Evolutionary conservation across 2,113 vertebrate genomes (phyloP).

Genomic region (Manacus vitellinus): DNA sequence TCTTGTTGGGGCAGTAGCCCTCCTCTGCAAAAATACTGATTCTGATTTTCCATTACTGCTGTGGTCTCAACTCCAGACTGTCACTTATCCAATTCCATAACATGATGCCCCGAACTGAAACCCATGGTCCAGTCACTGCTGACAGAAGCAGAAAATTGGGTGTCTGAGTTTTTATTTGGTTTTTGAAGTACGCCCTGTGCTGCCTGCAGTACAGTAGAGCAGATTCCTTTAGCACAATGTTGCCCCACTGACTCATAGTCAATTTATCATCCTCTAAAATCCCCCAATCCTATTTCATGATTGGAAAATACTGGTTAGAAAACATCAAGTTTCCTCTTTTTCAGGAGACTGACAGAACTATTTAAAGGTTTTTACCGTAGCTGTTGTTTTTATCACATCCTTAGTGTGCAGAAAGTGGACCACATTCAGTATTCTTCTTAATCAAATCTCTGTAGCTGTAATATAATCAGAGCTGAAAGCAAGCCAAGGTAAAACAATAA

Average conservation of each 20-base stretch:
- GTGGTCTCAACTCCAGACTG: not conserved
- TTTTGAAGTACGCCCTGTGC: not conserved
- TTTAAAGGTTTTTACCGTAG: constrained; percentile 46
- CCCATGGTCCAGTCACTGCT: not conserved
- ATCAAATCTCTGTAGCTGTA: not conserved
- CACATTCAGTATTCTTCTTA: not conserved
- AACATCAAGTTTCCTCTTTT: constrained; percentile 50
- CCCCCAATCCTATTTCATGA: constrained; percentile 29
- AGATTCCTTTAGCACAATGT: not conserved
- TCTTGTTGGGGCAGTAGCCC: accelerated
- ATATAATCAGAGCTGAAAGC: not conserved
- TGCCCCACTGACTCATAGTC: constrained; percentile 47
- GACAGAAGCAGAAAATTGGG: constrained; percentile 47
- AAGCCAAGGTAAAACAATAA: not conserved
- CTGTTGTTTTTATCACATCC: not conserved
- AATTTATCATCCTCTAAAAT: constrained; percentile 54
- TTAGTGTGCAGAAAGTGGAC: not conserved
- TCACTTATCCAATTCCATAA: not conserved
- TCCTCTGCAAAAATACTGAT: not conserved
- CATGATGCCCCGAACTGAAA: not conserved
- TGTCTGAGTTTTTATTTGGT: not conserved
- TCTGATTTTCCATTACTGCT: constrained; percentile 19
- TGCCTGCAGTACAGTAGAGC: not conserved
- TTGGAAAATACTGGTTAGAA: constrained; percentile 45
- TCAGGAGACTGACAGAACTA: not conserved